Evolutionary conservation across 2,797 vertebrate genomes (phyloP), one percentile per base, ranked within the genome.

Genomic region (Stomatorhinus walkeri): DNA sequence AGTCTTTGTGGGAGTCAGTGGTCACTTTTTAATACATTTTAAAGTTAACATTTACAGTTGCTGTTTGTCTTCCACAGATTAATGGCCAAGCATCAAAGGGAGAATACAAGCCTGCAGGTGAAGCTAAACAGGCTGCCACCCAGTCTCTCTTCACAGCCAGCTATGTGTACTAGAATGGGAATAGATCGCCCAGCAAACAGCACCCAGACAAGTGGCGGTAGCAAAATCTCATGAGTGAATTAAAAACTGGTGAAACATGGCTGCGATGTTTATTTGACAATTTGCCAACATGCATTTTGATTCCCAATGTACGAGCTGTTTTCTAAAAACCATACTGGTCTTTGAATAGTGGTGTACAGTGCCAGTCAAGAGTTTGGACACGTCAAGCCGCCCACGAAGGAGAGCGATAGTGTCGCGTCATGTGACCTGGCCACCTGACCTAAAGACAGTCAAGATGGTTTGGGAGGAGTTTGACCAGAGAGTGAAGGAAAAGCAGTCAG

Each of bases 51-150:
- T n/a, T 36, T 56, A 52, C 54, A n/a, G n/a, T 51, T 91, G 48
- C 85, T 90, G n/a, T 87, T 3, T 90, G 10, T 88, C 28, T 24
- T 89, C 93, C 93, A 89, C 92, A 99, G 98, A 98, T 96, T 91
- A 99, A 99, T 85, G 92, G 96, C 90, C 95, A 98, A 91, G 97
- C 98, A 87, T 95, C 97, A 92, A 97, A 95, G 93, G 98, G 98
- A 89, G 96, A 98, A 92, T 99, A 99, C 89, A 94, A 96, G 10
- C 93, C 96, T 87, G 91, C 93, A 0, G 97, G 96, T 87, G 94
- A 97, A 79, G 93, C 96, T n/a, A 94, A 95, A 6, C 19, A 95
- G 89, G 92, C 97, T 89, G 96, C 98, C 68, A 97, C 86, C 6
- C 94, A 98, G 93, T 99, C 98, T 0, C 97, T 99, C 89, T 97